Evolutionary conservation across 2,113 vertebrate species (phyloP), one percentile per base, ranked within the genome.

Genomic region (Mellivora capensis): DNA sequence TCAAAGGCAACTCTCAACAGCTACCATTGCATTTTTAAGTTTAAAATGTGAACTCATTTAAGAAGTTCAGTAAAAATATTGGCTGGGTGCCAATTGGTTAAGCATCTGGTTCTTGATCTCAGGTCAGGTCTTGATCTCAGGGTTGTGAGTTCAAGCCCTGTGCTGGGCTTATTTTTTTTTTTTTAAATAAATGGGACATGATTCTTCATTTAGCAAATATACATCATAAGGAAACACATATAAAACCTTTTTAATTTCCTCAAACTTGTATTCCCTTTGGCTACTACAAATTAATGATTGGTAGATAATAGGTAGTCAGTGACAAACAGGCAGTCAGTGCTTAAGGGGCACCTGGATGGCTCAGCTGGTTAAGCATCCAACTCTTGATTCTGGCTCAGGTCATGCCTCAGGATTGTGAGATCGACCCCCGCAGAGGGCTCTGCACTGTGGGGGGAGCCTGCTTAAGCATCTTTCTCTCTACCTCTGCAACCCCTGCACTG

Each of bases 141-240:
- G 31, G 8, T 37, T 20, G 34, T 69, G 67, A 69, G 34, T 69
- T 69, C 34, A 69, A 69, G 8, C 18, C 67, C 34, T 69, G 8
- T 69, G 67, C 67, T 69, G 67, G 59, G 25, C 25, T 61, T 61
- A 27, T 59, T 52, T 61, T 54, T 54, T 54, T 54, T 17, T 49
- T 52, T 52, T 52, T 23, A 94, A 93, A 74, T 54, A 90, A 90
- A 84, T 64, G 25, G 23, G 59, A 91, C 34, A 21, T 71, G 37
- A 96, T 42, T 90, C 21, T 94, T 94, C 76, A 52, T 85, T 89
- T 86, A 81, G 27, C 61, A 81, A 88, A 64, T 34, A 81, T 57
- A 31, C 9, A 47, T 87, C 62, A 96, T 52, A 77, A 91, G 90
- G 47, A 81, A 94, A 88, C 64, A 87, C 34, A 83, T 52, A 37